Evolutionary conservation across 2,888 invertebrate genomes (phyloP).

Genomic region (Blastobasis lacticolella): DNA sequence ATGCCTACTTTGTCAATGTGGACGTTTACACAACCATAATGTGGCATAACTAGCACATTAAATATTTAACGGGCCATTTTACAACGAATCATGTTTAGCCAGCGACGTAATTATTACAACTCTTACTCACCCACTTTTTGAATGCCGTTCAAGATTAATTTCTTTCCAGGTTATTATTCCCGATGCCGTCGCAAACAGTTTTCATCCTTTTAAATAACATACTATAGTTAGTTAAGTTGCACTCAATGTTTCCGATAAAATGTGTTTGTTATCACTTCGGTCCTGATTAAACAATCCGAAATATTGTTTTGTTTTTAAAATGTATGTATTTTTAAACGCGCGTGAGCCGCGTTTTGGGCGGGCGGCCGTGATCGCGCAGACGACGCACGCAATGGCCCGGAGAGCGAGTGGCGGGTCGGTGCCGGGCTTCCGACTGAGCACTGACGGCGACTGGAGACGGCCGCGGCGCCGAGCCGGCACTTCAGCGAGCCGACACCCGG

Average conservation of each 20-base stretch:
- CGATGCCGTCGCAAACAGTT: slow-evolving; percentile 11
- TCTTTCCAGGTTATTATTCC: slow-evolving; percentile 24
- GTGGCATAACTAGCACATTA: slow-evolving; percentile 16
- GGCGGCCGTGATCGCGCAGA: slow-evolving; percentile 30
- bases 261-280: slow-evolving; percentile 6
- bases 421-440: slow-evolving; percentile 39
- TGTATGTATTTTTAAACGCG: slow-evolving; percentile 19
- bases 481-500: background rate
- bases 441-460: slow-evolving; percentile 2
- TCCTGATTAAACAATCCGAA: slow-evolving; percentile 15
- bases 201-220: slow-evolving; percentile 31
- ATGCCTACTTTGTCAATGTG: too few species aligned
- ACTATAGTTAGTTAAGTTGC: background rate
- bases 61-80: slow-evolving; percentile 16
- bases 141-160: slow-evolving; percentile 25
- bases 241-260: slow-evolving; percentile 3
- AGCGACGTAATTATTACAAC: slow-evolving; percentile 17
- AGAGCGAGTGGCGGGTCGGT: slow-evolving; percentile 32
- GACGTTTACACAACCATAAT: slow-evolving; percentile 9
- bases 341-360: slow-evolving; percentile 25
- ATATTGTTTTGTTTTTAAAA: slow-evolving; percentile 14
- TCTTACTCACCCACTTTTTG: slow-evolving; percentile 63
- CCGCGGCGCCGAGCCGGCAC: slow-evolving; percentile 2
- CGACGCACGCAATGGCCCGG: slow-evolving; percentile 25
- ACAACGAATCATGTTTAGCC: slow-evolving; percentile 9